Evolutionary conservation across 1,140 invertebrate species (phyloP).

Genomic region (Macrotrachela quadricornifera): DNA sequence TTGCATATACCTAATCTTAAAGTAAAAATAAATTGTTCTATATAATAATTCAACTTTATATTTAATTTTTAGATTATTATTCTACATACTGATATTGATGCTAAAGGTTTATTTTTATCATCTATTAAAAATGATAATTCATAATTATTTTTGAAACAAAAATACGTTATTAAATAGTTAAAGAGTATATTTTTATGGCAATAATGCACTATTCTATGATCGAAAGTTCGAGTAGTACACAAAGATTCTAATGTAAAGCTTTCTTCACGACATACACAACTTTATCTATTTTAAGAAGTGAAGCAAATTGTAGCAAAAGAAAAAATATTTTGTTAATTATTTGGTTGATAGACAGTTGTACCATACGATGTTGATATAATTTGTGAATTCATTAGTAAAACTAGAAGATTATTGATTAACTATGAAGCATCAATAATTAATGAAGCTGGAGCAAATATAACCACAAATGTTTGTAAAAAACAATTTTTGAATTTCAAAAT

Average conservation of each 20-base stretch:
- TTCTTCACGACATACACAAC: slow-evolving; percentile 82
- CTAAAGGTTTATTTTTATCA: slow-evolving; percentile 74
- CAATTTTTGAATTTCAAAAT: slow-evolving; percentile 74
- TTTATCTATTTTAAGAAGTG: slow-evolving; percentile 44
- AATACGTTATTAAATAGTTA: slow-evolving; percentile 74
- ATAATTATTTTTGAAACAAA: slow-evolving; percentile 95
- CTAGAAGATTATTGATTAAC: slow-evolving; percentile 63
- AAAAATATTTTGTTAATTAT: slow-evolving; percentile 61
- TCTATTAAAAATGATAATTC: slow-evolving; percentile 79
- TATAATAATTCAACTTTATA: slow-evolving; percentile 14
- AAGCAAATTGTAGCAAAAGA: slow-evolving; percentile 59
- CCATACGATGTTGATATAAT: slow-evolving; percentile 85
- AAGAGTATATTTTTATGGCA: slow-evolving; percentile 71
- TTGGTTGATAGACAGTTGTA: slow-evolving; percentile 77
- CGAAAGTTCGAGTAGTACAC: slow-evolving; percentile 65
- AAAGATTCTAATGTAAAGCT: slow-evolving; percentile 69
- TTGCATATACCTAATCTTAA: slow-evolving; percentile 85
- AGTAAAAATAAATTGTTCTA: slow-evolving; percentile 31
- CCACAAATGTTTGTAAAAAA: slow-evolving; percentile 57
- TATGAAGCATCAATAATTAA: slow-evolving; percentile 86
- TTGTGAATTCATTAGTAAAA: slow-evolving; percentile 76
- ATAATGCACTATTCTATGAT: slow-evolving; percentile 60
- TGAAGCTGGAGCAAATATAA: slow-evolving; percentile 88
- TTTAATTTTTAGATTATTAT: slow-evolving; percentile 52
- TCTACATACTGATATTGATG: slow-evolving; percentile 73